Conservation (phyloP, 2,113 vertebrate genomes). For the Cichladusa arquata region DNA sequence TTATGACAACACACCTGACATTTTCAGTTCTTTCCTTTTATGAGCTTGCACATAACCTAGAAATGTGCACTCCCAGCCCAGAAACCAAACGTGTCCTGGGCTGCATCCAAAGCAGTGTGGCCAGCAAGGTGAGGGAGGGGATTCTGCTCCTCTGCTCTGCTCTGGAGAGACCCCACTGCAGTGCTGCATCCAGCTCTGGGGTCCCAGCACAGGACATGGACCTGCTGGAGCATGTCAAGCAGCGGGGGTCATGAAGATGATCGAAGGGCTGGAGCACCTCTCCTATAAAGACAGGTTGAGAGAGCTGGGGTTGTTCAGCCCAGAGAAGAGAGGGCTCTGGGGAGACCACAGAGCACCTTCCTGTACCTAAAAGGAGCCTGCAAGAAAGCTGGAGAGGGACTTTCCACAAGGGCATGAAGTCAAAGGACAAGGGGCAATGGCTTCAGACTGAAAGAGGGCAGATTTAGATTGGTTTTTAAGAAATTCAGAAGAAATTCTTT, state of each 20-base stretch:
- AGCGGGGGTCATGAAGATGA: not conserved
- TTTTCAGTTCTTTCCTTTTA: not conserved
- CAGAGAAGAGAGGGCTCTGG: not conserved
- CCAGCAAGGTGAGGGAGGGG: accelerated
- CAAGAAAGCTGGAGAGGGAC: not conserved
- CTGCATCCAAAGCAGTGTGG: accelerated
- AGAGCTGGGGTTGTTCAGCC: not conserved
- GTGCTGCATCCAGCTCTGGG: too few species aligned
- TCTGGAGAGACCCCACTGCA: not conserved
- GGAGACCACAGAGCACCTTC: not conserved
- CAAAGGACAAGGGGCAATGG: not conserved
- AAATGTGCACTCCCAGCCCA: not conserved
- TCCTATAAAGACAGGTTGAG: too few species aligned
- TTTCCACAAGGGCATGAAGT: not conserved
- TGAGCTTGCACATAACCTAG: not conserved
- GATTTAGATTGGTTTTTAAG: not conserved
- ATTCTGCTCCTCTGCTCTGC: not conserved
- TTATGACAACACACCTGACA: not conserved
- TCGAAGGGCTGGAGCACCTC: not conserved
- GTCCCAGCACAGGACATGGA: accelerated
- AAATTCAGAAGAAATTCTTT: not conserved
- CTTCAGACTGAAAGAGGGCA: not conserved
- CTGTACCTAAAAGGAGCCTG: not conserved
- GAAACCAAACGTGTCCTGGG: too few species aligned
- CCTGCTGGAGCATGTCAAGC: accelerated